phyloP scores from a whole-genome alignment of 2,888 invertebrate species.

The Trachelus troglodyta region DNA sequence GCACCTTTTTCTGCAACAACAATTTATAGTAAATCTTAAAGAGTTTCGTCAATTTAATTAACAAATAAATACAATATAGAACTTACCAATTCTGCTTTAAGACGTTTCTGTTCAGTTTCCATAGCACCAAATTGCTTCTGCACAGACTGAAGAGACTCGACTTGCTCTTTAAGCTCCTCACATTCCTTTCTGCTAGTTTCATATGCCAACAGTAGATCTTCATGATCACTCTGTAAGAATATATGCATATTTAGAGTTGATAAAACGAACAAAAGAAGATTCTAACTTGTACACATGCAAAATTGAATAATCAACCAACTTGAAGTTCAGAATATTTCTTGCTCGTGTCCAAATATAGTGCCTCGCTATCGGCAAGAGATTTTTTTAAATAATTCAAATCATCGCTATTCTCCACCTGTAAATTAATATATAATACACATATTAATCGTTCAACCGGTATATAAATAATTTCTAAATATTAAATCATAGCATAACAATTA shows the following conservation, averaged over 20 bases:
- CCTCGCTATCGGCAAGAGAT: constrained; percentile 31
- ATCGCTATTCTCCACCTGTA: background rate
- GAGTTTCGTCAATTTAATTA: background rate
- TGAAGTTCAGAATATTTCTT: constrained; percentile 38
- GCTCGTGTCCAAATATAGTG: constrained; percentile 28
- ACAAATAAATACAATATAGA: background rate
- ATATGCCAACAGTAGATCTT: background rate
- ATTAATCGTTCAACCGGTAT: background rate
- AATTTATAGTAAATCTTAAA: background rate
- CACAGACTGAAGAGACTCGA: constrained; percentile 25
- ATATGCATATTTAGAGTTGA: background rate
- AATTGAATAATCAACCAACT: constrained; percentile 8
- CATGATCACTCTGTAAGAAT: background rate
- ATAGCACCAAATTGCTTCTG: constrained; percentile 24
- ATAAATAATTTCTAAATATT: background rate
- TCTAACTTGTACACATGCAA: too few species aligned
- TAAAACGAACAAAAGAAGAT: background rate
- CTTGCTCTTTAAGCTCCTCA: constrained; percentile 21
- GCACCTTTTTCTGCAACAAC: background rate
- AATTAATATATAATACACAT: background rate
- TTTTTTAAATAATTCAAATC: constrained; percentile 18
- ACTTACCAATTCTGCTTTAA: constrained; percentile 25
- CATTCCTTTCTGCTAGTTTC: background rate
- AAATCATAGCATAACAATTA: background rate
- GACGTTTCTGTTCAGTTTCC: constrained; percentile 30